Evolutionary conservation across 2,113 vertebrate species (phyloP).

Genomic region (Tetrao urogallus): DNA sequence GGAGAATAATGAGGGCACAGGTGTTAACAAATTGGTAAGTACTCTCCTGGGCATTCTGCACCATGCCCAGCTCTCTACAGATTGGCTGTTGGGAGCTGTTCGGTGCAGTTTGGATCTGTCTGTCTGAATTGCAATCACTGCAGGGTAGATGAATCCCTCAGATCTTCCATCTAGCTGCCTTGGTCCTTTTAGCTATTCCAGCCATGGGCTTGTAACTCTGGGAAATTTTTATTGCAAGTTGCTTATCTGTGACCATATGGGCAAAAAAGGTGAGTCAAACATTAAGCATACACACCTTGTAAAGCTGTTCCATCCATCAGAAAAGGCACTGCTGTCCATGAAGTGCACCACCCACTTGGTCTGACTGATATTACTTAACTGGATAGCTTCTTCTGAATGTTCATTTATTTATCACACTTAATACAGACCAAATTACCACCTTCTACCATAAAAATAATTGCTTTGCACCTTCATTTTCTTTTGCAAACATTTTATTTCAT

Average conservation of each 20-base stretch:
- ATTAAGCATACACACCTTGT: neutral
- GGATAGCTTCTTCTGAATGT: neutral
- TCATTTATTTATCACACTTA: neutral
- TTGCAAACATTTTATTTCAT: constrained; percentile 63
- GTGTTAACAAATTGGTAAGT: neutral
- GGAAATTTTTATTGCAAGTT: neutral
- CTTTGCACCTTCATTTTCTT: constrained; percentile 37
- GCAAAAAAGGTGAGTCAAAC: neutral
- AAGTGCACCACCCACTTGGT: neutral
- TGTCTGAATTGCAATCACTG: neutral
- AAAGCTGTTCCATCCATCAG: neutral
- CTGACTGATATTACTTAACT: neutral
- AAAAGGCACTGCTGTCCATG: neutral
- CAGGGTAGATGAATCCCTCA: neutral
- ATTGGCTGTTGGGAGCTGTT: neutral
- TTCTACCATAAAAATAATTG: constrained; percentile 31
- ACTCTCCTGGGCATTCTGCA: neutral
- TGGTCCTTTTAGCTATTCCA: neutral
- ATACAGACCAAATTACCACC: neutral
- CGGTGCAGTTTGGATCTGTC: neutral
- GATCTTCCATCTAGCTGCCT: neutral
- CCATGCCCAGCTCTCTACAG: neutral
- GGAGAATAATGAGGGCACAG: neutral
- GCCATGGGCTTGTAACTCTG: neutral
- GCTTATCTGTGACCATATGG: neutral